Evolutionary conservation across 2,797 vertebrate genomes (phyloP).

Genomic region (Hydrocynus forskahlii): DNA sequence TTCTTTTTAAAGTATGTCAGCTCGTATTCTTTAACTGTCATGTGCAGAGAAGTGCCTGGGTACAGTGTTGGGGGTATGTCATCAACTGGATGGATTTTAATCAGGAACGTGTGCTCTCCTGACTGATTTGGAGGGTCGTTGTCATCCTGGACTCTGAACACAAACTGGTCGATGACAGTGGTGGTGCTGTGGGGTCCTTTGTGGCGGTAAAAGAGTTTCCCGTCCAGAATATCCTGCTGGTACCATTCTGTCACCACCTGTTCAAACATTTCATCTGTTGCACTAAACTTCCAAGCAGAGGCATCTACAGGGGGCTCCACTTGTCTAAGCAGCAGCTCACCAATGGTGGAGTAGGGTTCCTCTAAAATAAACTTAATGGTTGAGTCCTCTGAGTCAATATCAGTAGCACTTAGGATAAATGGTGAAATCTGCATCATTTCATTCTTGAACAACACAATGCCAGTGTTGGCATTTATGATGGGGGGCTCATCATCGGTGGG

Average conservation of each 20-base stretch:
- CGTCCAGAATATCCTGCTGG: slow-evolving; percentile 87
- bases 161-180: slow-evolving; percentile 74
- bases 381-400: slow-evolving; percentile 88
- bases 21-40: slow-evolving; percentile 87
- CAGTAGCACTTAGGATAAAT: slow-evolving; percentile 86
- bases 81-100: slow-evolving; percentile 85
- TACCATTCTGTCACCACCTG: slow-evolving; percentile 87
- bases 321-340: slow-evolving; percentile 84
- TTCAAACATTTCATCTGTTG: slow-evolving; percentile 85
- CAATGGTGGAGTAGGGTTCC: slow-evolving; percentile 71
- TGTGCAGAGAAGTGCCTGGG: slow-evolving; percentile 82
- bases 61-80: slow-evolving; percentile 79
- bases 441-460: slow-evolving; percentile 82
- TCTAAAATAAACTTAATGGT: slow-evolving; percentile 84
- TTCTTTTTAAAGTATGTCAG: slow-evolving; percentile 83
- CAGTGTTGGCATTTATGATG: slow-evolving; percentile 82
- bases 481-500: slow-evolving; percentile 87
- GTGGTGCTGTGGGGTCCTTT: slow-evolving; percentile 78
- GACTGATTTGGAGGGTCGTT: slow-evolving; percentile 88
- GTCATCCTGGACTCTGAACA: slow-evolving; percentile 87
- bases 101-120: slow-evolving; percentile 78
- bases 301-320: slow-evolving; percentile 76
- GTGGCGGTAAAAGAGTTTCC: slow-evolving; percentile 87
- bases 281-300: slow-evolving; percentile 80
- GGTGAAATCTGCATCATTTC: slow-evolving; percentile 86